Conservation (phyloP, 2,888 invertebrate genomes). For the Heliconius hortense region DNA sequence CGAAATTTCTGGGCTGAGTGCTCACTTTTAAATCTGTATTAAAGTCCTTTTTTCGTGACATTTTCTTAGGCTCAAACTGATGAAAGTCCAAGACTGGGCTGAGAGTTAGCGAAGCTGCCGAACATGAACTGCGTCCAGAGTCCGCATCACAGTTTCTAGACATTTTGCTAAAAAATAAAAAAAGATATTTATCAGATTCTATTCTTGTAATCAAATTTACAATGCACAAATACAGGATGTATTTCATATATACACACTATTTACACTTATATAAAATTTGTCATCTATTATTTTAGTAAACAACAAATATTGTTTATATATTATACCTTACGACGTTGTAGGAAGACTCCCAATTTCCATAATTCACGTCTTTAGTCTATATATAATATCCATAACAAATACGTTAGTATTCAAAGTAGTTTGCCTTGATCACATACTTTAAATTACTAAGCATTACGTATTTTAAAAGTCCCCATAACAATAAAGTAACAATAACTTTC, state of each 20-base stretch:
- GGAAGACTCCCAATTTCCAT: neutral
- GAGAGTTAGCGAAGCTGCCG: slow-evolving; percentile 68
- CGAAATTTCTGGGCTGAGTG: slow-evolving; percentile 65
- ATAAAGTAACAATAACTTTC: slow-evolving; percentile 22
- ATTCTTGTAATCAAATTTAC: neutral
- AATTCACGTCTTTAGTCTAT: neutral
- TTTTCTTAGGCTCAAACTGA: slow-evolving; percentile 45
- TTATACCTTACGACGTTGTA: slow-evolving; percentile 7
- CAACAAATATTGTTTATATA: neutral
- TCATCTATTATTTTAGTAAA: neutral
- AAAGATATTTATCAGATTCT: neutral
- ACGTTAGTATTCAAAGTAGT: slow-evolving; percentile 34
- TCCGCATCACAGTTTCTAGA: slow-evolving; percentile 73
- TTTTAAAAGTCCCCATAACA: slow-evolving; percentile 7
- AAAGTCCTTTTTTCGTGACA: slow-evolving; percentile 60
- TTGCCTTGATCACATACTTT: slow-evolving; percentile 33
- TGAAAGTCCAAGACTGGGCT: slow-evolving; percentile 65
- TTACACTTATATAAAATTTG: neutral
- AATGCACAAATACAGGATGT: neutral
- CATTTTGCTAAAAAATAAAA: slow-evolving; percentile 61
- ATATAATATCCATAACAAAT: slow-evolving; percentile 7
- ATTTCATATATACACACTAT: neutral
- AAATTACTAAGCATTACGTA: slow-evolving; percentile 18
- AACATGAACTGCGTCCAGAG: slow-evolving; percentile 77
- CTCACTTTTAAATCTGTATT: slow-evolving; percentile 79